These are phyloP conservation scores for Rhinogobius similis DNA, from an alignment of 2,113 vertebrate genomes.

Conservation along the genomic window DNA sequence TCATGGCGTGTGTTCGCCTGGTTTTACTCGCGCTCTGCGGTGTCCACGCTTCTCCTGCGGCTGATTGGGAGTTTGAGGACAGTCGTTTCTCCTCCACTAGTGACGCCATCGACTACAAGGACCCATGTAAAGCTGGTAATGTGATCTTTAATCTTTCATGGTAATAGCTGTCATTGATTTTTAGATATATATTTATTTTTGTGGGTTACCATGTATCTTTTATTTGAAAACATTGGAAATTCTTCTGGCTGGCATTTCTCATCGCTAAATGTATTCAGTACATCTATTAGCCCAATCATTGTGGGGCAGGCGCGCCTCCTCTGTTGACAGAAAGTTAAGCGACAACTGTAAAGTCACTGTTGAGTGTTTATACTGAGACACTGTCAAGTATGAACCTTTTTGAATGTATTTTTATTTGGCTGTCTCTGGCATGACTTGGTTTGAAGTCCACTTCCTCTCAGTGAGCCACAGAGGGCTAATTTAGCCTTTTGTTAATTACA, in stretches of 20 bases:
- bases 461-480: too few relatives aligned
- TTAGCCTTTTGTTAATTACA: too few relatives aligned
- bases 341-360: too few relatives aligned
- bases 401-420: too few relatives aligned
- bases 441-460: background rate
- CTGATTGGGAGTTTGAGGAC: constrained; percentile 52
- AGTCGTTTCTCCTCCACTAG: constrained; percentile 30
- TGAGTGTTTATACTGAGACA: background rate
- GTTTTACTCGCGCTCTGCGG: constrained; percentile 55
- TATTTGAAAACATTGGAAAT: background rate
- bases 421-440: background rate
- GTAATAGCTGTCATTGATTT: background rate
- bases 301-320: background rate
- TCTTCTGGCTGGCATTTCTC: background rate
- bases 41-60: constrained; percentile 51
- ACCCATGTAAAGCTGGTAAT: constrained; percentile 81
- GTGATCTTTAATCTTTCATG: constrained; percentile 1
- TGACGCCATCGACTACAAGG: constrained; percentile 77
- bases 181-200: too few relatives aligned
- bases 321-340: too few relatives aligned
- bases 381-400: background rate
- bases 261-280: background rate
- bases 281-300: background rate
- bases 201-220: background rate
- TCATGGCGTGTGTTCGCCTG: constrained; percentile 60